Evolutionary conservation across 2,113 vertebrate species (phyloP).

Genomic region (Variabilichromis moorii): DNA sequence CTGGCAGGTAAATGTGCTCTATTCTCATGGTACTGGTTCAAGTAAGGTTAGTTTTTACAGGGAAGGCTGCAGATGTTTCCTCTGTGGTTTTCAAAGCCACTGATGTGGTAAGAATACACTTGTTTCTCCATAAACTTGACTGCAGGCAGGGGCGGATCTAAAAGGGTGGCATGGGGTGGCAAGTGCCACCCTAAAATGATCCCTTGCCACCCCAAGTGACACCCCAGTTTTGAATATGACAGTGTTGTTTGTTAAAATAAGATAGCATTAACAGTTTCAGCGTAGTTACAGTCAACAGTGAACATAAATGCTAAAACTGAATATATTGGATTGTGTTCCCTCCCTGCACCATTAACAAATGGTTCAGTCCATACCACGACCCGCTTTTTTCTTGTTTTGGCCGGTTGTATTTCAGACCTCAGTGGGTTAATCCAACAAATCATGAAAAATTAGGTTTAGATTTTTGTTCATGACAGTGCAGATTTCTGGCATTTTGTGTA

Average conservation of each 20-base stretch:
- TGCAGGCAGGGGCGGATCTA: not conserved
- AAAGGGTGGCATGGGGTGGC: not conserved
- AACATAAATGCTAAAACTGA: too few species aligned
- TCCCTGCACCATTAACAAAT: too few species aligned
- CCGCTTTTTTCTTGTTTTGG: too few species aligned
- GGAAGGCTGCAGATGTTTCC: not conserved
- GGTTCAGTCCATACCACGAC: too few species aligned
- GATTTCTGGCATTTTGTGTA: too few species aligned
- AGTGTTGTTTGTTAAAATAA: not conserved
- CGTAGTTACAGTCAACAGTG: too few species aligned
- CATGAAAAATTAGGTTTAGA: too few species aligned
- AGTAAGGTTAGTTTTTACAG: not conserved
- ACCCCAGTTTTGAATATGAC: not conserved
- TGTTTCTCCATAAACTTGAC: not conserved
- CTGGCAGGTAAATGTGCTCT: not conserved
- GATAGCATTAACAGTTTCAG: not conserved
- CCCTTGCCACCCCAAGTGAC: not conserved
- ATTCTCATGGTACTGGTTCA: not conserved
- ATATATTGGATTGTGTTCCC: too few species aligned
- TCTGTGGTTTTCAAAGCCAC: not conserved
- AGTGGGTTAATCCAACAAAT: too few species aligned
- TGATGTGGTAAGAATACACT: not conserved
- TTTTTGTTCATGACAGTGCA: too few species aligned
- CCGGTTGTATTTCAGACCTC: too few species aligned
- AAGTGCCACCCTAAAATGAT: not conserved